Percentiles rank a stretch among this genome's conserved stretches.
phyloP scores from a whole-genome alignment of 1,140 invertebrate genomes.

The Gonatopus flavifemur region DNA sequence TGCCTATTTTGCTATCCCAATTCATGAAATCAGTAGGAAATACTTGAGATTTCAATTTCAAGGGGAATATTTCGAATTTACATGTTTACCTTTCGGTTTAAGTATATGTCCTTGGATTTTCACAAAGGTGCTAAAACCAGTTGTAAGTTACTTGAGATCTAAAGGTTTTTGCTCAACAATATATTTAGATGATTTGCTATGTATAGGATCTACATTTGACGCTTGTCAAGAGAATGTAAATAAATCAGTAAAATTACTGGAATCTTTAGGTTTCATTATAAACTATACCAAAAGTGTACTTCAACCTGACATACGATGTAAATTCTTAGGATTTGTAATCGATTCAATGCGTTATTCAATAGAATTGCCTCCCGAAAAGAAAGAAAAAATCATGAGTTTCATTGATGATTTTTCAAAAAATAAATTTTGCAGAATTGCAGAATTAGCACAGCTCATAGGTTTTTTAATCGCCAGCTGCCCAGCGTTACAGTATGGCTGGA shows the following conservation, averaged over 20 bases:
- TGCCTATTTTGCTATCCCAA: conserved; percentile 7
- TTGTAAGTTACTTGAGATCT: conserved; percentile 4
- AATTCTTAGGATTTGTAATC: conserved; percentile 1
- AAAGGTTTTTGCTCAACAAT: neutral
- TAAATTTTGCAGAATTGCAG: conserved; percentile 12
- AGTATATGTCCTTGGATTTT: conserved; percentile 18
- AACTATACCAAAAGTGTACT: neutral
- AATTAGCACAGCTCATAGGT: conserved; percentile 19
- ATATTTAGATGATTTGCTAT: conserved; percentile 8
- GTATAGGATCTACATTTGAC: neutral
- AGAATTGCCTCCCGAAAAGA: neutral
- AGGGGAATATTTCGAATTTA: conserved; percentile 23
- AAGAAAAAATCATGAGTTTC: neutral
- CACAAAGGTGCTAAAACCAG: conserved; percentile 31
- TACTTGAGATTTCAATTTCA: conserved; percentile 23
- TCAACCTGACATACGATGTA: neutral
- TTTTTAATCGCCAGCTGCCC: conserved; percentile 12
- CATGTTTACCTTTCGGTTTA: conserved; percentile 27
- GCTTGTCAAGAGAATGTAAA: neutral
- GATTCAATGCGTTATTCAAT: neutral
- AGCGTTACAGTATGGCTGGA: conserved; percentile 18
- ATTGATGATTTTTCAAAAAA: neutral
- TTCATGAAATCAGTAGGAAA: conserved; percentile 16
- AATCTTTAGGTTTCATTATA: conserved; percentile 12
- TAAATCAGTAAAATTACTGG: neutral